phyloP scores from a whole-genome alignment of 2,113 vertebrate genomes.

The Grus americana region DNA sequence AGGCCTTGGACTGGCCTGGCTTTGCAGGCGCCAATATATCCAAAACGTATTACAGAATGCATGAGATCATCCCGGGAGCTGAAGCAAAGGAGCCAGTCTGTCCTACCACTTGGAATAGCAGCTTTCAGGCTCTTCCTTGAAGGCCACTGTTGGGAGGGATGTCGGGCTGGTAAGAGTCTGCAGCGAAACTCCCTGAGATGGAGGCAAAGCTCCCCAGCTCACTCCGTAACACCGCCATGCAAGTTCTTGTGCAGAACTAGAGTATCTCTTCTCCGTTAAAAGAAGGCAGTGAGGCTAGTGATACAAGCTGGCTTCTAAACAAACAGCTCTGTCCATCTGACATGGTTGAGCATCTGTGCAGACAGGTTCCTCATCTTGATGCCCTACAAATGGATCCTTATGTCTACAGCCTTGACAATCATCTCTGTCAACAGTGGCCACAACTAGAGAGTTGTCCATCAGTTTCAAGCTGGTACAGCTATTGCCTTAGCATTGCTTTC shows the following conservation, averaged over 20 bases:
- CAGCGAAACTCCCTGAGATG: accelerated
- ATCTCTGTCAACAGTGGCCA: neutral
- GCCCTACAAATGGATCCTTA: neutral
- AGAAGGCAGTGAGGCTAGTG: accelerated
- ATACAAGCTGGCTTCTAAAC: neutral
- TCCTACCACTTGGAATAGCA: neutral
- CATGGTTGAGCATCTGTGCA: accelerated
- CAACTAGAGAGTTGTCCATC: neutral
- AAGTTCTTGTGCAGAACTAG: neutral
- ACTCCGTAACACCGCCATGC: accelerated
- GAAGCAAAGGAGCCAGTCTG: neutral
- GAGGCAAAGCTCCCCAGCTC: neutral
- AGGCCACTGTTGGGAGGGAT: accelerated
- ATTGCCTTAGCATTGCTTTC: neutral
- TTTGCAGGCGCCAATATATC: neutral
- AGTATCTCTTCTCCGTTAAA: neutral
- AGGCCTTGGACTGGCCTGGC: neutral
- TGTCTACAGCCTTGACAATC: neutral
- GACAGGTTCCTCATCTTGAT: neutral
- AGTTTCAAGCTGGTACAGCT: neutral
- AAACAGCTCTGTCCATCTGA: neutral
- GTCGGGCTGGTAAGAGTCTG: accelerated
- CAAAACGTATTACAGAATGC: neutral
- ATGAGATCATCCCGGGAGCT: neutral
- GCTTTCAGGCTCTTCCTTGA: accelerated